Conservation (phyloP, 2,888 invertebrate genomes). For the Nesidiocoris tenuis region DNA sequence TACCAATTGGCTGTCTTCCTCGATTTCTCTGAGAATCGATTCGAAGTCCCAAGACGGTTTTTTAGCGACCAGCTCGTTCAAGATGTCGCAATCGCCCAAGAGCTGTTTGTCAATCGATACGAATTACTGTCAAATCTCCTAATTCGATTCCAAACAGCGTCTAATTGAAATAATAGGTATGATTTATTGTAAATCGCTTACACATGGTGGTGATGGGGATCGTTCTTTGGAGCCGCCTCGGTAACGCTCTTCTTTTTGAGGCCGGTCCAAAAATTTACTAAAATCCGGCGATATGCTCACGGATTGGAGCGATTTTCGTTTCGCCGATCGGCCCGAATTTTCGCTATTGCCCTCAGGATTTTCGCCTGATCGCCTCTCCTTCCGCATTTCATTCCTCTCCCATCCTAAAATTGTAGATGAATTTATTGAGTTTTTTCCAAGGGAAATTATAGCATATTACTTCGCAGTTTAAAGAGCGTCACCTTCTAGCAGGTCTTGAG, state of each 20-base stretch:
- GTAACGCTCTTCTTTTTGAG: constrained; percentile 22
- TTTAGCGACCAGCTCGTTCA: constrained; percentile 2
- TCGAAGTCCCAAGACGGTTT: constrained; percentile 39
- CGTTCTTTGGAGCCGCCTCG: constrained; percentile 20
- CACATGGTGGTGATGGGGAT: background rate
- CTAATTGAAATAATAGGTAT: no score
- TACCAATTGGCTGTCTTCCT: constrained; percentile 33
- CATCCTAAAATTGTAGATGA: background rate
- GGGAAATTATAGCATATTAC: constrained; percentile 2
- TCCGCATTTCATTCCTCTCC: background rate
- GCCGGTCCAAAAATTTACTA: constrained; percentile 28
- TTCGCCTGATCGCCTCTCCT: no score
- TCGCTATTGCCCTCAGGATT: constrained; percentile 12
- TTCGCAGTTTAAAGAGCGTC: background rate
- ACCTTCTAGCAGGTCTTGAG: constrained; percentile 28
- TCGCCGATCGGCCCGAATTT: background rate
- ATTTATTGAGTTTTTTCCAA: no score
- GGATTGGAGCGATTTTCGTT: constrained; percentile 9
- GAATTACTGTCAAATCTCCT: background rate
- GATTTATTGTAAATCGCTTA: no score
- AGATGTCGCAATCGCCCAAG: background rate
- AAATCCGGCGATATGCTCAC: constrained; percentile 35
- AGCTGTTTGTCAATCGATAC: background rate
- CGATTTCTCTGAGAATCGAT: constrained; percentile 30
- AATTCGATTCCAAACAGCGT: no score